Base-by-base conservation (phyloP, 2,888 invertebrate genomes). In the Cheilosia impressa region DNA sequence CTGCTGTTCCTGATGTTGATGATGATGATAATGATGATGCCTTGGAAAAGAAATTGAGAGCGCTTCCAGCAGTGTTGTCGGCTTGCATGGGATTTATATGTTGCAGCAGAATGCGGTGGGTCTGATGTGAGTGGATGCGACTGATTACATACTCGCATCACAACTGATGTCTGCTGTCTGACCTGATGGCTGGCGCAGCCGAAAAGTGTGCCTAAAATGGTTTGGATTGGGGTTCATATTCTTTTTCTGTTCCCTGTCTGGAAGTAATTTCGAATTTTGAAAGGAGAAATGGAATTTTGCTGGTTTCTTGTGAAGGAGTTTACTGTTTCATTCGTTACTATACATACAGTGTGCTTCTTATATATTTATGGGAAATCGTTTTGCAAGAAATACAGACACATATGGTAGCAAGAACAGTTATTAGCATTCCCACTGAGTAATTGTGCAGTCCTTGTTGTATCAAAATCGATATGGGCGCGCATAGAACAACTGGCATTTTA, bases 21-120 rank as follows among this genome's bases (percentile, higher is more conserved):
- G 69, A 9, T 31, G 68, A 73, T 80, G 79, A 50, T 71, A 63
- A 76, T 80, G 79, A 57, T 76, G 77, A 57, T 79, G 60, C 87
- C 60, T 68, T 52, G 77, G 57, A 72, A 75, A 79, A 83, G 75
- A 81, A 83, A 87, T 78, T 75, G 65, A 53, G 68, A 77, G 58
- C 66, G 71, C 85, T 85, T 72, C 71, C 81, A 81, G 85, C 85
- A 53, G 72, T 72, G 57, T 66, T 81, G 85, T 77, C 50, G 66
- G 76, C 66, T 80, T 62, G 60, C 81, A 81, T 58, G 52, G 81
- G 85, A 76, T 76, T 85, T 60, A 81, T 81, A 75, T 57, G 62
- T 60, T 81, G 85, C 85, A 85, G 77, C 81, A 81, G 62, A 72
- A 85, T 85, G 85, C 81, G 81, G 85, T 81, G 79, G 85, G 81